Percentiles rank a stretch among this genome's conserved stretches.
Conservation (phyloP, 2,888 invertebrate species). For the Carpatolechia fugitivella region DNA sequence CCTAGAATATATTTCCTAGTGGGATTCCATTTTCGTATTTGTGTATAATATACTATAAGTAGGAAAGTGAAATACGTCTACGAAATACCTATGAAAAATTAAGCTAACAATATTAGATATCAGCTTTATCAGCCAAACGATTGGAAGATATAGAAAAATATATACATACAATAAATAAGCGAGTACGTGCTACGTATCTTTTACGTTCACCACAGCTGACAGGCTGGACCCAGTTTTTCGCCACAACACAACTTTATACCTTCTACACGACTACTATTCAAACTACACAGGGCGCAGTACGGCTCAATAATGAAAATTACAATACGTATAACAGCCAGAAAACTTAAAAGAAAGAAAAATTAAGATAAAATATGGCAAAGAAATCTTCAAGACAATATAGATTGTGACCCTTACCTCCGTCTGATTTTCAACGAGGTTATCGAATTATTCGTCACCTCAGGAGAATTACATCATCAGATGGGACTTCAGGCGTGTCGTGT, state of each 20-base stretch:
- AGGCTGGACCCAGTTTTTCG: constrained; percentile 43
- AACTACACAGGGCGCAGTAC: constrained; percentile 5
- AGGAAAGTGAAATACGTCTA: no score
- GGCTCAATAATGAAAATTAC: constrained; percentile 30
- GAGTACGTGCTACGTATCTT: constrained; percentile 38
- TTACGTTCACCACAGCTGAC: constrained; percentile 44
- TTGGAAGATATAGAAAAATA: constrained; percentile 7
- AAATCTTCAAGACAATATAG: constrained; percentile 48
- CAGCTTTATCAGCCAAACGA: constrained; percentile 1
- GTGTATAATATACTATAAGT: no score
- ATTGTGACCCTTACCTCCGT: constrained; percentile 57
- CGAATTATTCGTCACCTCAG: constrained; percentile 36
- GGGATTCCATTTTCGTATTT: no score
- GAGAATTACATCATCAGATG: constrained; percentile 44
- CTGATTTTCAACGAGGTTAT: constrained; percentile 47
- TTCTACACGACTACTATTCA: background rate
- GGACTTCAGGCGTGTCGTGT: constrained; percentile 33
- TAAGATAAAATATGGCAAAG: constrained; percentile 74
- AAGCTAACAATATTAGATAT: no score
- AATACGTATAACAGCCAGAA: constrained; percentile 34
- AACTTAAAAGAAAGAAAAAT: constrained; percentile 54
- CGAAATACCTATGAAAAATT: no score
- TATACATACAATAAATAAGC: constrained; percentile 8
- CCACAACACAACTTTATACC: constrained; percentile 31
- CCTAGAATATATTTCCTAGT: no score